These are phyloP conservation scores for Hipposideros larvatus DNA, from an alignment of 2,797 vertebrate species.

Conservation along the genomic window DNA sequence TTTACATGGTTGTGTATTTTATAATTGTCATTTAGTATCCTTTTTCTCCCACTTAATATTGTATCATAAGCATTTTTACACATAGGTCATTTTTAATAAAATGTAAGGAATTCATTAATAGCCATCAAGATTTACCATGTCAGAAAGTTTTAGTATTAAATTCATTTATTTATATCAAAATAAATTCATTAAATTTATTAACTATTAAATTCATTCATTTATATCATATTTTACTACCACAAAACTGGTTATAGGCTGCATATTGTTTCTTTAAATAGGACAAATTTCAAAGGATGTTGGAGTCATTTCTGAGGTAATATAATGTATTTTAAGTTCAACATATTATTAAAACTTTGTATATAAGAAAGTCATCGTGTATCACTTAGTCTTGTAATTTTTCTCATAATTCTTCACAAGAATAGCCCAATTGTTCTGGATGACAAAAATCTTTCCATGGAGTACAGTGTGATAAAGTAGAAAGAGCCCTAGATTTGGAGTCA, in stretches of 20 bases:
- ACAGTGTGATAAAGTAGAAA: background rate
- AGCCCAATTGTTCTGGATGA: background rate
- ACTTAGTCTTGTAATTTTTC: conserved; percentile 35
- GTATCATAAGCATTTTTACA: background rate
- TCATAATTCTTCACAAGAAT: background rate
- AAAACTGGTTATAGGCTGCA: background rate
- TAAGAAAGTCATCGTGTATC: background rate
- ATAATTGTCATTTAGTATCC: background rate
- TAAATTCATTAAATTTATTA: conserved; percentile 21
- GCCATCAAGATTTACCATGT: conserved; percentile 30
- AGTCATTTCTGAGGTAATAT: background rate
- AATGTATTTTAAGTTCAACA: background rate
- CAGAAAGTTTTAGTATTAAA: conserved; percentile 31
- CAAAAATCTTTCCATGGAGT: background rate
- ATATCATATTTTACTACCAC: conserved; percentile 50
- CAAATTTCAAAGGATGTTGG: conserved; percentile 6
- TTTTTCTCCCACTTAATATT: background rate
- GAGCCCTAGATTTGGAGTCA: background rate
- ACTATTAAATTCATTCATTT: conserved; percentile 18
- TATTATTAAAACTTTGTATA: conserved; percentile 20
- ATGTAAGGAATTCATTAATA: background rate
- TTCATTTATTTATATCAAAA: conserved; percentile 3
- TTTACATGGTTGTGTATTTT: background rate
- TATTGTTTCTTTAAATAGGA: conserved; percentile 24
- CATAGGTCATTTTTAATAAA: background rate